phyloP scores from a whole-genome alignment of 2,797 vertebrate species.

The Tolypeutes matacus region DNA sequence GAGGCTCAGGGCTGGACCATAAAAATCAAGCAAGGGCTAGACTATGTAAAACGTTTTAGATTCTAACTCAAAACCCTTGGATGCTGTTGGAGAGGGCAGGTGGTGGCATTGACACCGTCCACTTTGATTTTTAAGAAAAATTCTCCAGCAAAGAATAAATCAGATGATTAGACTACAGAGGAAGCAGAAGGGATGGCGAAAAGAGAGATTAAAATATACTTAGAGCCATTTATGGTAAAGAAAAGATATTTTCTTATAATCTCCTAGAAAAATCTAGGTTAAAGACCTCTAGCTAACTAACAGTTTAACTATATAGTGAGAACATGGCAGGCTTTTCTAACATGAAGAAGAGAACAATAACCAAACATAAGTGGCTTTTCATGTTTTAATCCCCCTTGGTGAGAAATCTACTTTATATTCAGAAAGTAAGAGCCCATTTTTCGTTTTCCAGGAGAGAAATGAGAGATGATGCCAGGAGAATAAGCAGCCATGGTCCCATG shows the following conservation, averaged over 20 bases:
- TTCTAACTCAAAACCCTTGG: neutral
- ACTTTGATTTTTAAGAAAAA: neutral
- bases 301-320: neutral
- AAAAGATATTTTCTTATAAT: neutral
- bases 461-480: neutral
- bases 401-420: slow-evolving; percentile 58
- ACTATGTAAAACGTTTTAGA: neutral
- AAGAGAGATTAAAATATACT: neutral
- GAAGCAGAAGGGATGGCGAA: neutral
- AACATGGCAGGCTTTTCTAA: neutral
- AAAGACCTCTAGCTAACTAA: neutral
- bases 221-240: neutral
- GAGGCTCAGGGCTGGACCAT: neutral
- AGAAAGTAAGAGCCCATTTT: slow-evolving; percentile 18
- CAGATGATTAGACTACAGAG: neutral
- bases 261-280: neutral
- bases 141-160: neutral
- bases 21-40: neutral
- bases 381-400: slow-evolving; percentile 2
- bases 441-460: slow-evolving; percentile 41
- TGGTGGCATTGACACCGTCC: neutral
- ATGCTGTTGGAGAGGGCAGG: neutral
- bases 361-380: slow-evolving; percentile 18
- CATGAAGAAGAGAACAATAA: slow-evolving; percentile 2
- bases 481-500: neutral